Evolutionary conservation across 2,113 vertebrate species (phyloP), one percentile per base, ranked within the genome.

Genomic region (Trematomus loennbergii): DNA sequence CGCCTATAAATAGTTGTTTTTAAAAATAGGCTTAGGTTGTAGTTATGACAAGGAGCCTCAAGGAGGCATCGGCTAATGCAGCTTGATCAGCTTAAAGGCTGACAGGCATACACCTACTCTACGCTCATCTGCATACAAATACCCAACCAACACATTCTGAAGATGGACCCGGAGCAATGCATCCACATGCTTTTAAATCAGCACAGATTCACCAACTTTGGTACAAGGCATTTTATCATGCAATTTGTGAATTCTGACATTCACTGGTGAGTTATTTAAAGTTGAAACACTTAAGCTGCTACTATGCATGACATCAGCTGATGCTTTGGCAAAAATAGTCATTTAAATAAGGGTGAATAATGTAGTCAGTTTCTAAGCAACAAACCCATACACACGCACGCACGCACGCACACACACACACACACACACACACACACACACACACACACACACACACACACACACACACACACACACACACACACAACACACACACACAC

Each of bases 331-430:
- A 72, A 62, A 80, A 75, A 91, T 85, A 84, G 61, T 62, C 43
- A 74, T 81, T 72, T 53, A 71, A 80, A 82, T 71, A 64, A 50
- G 45, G 20, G 6, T 69, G 63, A 80, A 53, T 59, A 61, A 59
- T 78, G 87, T 85, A 90, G 86, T 90, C 85, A 78, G 94, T 95
- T 92, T 88, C 93, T 87, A 92, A 88, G 93, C 92, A 92, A 95
- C 36, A 40, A 6, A 40, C 36, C 5, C 36, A 40, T 2, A 40
- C 36, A 40, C 36, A 40, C 36, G 0, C 36, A 40, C 36, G 1
- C 36, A 36, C 33, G 2, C 36, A 36, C 36, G 7, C 93, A 69
- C 69, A 62, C 58, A 55, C 45, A 15, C 67, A 45, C 79, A 60
- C 63, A 33, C 57, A 49, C 46, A 60, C 58, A 46, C 59, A 58